Evolutionary conservation across 1,140 invertebrate species (phyloP).

Genomic region (Bombus difficillimus): DNA sequence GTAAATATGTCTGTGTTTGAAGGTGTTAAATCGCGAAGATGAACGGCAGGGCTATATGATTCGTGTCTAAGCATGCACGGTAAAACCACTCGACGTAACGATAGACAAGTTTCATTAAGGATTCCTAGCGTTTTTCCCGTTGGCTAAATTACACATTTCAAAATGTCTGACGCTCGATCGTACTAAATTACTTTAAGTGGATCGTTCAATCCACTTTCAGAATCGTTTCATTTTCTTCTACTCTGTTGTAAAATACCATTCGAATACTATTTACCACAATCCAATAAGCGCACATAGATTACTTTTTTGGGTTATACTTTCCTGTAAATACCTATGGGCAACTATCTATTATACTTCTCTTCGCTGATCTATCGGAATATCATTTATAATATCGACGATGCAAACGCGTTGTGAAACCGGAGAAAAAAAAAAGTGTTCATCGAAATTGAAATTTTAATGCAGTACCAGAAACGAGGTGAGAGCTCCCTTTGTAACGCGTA

Average conservation of each 20-base stretch:
- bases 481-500: slow-evolving; percentile 30
- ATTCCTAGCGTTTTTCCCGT: not conserved
- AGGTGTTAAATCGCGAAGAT: slow-evolving; percentile 54
- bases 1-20: slow-evolving; percentile 13
- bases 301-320: not conserved
- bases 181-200: not conserved
- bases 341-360: not conserved
- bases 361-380: not conserved
- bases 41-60: slow-evolving; percentile 12
- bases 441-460: slow-evolving; percentile 41
- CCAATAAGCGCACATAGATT: not conserved
- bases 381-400: slow-evolving; percentile 5
- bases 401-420: not conserved
- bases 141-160: not conserved
- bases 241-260: not conserved
- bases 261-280: not conserved
- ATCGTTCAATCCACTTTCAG: not conserved
- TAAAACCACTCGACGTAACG: not conserved
- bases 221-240: not conserved
- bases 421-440: not conserved
- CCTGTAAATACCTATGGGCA: slow-evolving; percentile 4
- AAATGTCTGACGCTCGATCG: not conserved
- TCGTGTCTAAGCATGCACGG: slow-evolving; percentile 21
- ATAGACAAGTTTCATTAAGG: not conserved
- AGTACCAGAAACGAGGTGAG: not conserved